Conservation (phyloP, 2,113 vertebrate species). For the Galemys pyrenaicus region DNA sequence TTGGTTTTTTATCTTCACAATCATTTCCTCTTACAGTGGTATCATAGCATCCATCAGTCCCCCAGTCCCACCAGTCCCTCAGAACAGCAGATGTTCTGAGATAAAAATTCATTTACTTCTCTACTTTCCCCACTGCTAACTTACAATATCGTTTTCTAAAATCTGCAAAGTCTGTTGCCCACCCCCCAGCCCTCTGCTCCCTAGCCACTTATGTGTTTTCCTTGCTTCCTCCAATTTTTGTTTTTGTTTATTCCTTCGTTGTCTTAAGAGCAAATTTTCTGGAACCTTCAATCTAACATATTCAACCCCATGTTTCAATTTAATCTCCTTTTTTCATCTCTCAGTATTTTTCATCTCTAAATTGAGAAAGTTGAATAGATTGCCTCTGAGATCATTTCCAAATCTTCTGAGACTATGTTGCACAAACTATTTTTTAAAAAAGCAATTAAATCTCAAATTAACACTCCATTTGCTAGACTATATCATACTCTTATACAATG, state of each 20-base stretch:
- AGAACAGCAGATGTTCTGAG: background rate
- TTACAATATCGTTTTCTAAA: background rate
- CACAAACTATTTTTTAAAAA: background rate
- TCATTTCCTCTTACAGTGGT: background rate
- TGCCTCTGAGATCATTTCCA: background rate
- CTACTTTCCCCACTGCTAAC: background rate
- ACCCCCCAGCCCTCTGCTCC: background rate
- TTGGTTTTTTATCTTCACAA: background rate
- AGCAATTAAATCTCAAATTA: background rate
- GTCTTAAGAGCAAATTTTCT: background rate
- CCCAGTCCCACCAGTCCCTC: background rate
- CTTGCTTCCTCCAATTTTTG: background rate
- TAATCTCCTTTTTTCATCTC: constrained; percentile 37
- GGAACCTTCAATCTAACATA: background rate
- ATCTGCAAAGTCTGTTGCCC: background rate
- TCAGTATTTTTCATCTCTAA: constrained; percentile 38
- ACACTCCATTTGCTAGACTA: background rate
- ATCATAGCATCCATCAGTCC: no score
- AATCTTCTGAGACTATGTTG: background rate
- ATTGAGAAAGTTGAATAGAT: background rate
- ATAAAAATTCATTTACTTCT: background rate
- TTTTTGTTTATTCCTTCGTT: background rate
- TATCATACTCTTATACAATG: background rate
- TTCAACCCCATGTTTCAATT: background rate
- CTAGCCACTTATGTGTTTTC: background rate